A percentile compares a stretch with the other conserved stretches of the same genome.
Conservation (phyloP, 2,113 vertebrate genomes). For the Buteo buteo region DNA sequence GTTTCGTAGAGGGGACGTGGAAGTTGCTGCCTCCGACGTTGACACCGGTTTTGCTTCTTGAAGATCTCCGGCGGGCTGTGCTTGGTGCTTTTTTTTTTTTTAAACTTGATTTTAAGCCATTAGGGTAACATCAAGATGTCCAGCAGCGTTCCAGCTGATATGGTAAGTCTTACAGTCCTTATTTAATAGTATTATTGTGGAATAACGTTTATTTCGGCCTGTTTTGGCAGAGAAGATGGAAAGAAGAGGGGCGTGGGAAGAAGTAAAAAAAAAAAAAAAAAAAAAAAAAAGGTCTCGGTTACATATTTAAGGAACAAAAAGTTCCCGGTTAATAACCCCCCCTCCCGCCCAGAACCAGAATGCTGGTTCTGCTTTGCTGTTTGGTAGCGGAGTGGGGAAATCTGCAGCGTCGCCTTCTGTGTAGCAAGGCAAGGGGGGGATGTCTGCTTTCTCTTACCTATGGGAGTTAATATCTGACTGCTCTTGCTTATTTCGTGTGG, state of each 20-base stretch:
- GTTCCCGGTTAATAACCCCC: too few species aligned
- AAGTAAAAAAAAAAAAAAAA: background rate
- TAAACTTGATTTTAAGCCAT: background rate
- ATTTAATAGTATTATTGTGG: background rate
- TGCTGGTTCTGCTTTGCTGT: background rate
- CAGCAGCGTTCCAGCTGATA: constrained; percentile 78
- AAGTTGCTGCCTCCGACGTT: background rate
- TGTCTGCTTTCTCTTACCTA: background rate
- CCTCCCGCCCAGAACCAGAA: background rate
- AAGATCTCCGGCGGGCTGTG: background rate
- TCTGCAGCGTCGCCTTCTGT: background rate
- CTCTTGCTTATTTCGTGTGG: background rate
- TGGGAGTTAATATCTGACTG: background rate
- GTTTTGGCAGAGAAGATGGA: background rate
- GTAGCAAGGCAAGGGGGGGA: background rate
- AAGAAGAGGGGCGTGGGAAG: background rate
- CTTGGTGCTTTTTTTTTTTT: background rate
- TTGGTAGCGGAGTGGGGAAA: background rate
- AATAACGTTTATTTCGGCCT: background rate
- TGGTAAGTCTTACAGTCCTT: constrained; percentile 62
- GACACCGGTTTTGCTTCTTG: background rate
- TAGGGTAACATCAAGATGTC: constrained; percentile 74
- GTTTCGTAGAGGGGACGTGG: background rate
- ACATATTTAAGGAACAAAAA: too few species aligned
- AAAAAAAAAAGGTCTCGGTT: too few species aligned